Base-by-base conservation (phyloP, 1,140 invertebrate species). In the Drosophila burlai region DNA sequence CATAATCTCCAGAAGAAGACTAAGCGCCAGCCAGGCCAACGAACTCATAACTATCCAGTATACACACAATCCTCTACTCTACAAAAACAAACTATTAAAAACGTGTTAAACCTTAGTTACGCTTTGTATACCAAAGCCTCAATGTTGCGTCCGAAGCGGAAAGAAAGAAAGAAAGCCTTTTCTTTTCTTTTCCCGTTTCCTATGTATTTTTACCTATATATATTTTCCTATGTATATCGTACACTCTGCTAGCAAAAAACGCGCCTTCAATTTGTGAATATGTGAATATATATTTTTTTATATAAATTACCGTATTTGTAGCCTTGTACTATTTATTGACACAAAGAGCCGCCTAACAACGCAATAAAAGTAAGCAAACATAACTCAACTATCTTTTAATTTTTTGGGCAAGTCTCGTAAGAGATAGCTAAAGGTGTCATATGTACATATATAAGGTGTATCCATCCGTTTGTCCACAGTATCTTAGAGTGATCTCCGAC, bases 221-320 rank as follows among this genome's bases (percentile, higher is more conserved):
- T 29, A 29, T 29, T 29, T 29, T 29, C 29, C 29, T 29, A 80
- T 31, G 78, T 78, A 85, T 71, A 69, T 72, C 45, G 69, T 43
- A 59, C 65, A 59, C 65, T 58, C 52, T 71, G 65, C 71, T 80
- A 74, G 60, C 57, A 84, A 85, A 67, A 45, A 71, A 75, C 58
- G 83, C 80, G 83, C 84, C 76, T 89, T 86, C 47, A 74, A 84
- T 80, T 89, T 89, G 85, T 89, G 83, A 84, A 87, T 89, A 86
- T 82, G 68, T 24, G 38, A 38, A 54, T 55, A 71, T 54, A 54
- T 54, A 52, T 54, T 55, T 55, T 64, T 63, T 82, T 73, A 77
- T 72, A 79, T 62, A 72, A 50, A 76, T 65, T 85, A 72, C 34
- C 38, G 49, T 49, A 49, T 16, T 16, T 15, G 38, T 46, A 67